These are phyloP conservation scores for Melanargia galathea DNA, from an alignment of 2,888 invertebrate genomes.

Conservation along the genomic window DNA sequence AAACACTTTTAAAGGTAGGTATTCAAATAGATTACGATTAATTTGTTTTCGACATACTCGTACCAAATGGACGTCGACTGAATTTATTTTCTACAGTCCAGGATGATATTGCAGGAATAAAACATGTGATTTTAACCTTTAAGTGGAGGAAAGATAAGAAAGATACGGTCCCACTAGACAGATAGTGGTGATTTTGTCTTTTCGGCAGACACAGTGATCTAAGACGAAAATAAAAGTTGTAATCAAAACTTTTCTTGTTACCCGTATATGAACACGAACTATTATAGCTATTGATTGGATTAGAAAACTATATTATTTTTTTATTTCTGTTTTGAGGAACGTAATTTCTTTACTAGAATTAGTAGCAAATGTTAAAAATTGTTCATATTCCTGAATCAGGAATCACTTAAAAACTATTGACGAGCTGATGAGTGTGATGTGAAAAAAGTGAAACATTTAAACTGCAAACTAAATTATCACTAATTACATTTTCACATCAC, in stretches of 20 bases:
- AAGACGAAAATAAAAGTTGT: conserved; percentile 8
- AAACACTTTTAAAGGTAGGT: neutral
- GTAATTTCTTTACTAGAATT: neutral
- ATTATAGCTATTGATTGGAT: neutral
- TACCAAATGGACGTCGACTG: conserved; percentile 7
- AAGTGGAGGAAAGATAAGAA: conserved; percentile 19
- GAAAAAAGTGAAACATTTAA: too few species aligned
- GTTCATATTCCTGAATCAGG: too few species aligned
- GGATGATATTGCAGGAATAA: conserved; percentile 14
- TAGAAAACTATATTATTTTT: neutral
- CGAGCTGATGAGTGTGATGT: too few species aligned
- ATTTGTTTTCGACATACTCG: conserved; percentile 8
- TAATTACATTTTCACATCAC: too few species aligned
- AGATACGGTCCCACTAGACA: conserved; percentile 8
- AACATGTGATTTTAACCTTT: conserved; percentile 21
- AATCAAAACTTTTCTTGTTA: conserved; percentile 14
- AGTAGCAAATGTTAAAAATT: neutral
- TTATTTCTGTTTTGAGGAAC: neutral
- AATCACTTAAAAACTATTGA: too few species aligned
- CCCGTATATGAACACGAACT: neutral
- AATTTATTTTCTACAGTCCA: conserved; percentile 23
- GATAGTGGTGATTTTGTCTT: conserved; percentile 15
- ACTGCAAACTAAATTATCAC: too few species aligned
- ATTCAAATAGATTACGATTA: neutral
- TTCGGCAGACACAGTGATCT: conserved; percentile 8